Evolutionary conservation across 2,113 vertebrate species (phyloP).

Genomic region (Pelobates fuscus): DNA sequence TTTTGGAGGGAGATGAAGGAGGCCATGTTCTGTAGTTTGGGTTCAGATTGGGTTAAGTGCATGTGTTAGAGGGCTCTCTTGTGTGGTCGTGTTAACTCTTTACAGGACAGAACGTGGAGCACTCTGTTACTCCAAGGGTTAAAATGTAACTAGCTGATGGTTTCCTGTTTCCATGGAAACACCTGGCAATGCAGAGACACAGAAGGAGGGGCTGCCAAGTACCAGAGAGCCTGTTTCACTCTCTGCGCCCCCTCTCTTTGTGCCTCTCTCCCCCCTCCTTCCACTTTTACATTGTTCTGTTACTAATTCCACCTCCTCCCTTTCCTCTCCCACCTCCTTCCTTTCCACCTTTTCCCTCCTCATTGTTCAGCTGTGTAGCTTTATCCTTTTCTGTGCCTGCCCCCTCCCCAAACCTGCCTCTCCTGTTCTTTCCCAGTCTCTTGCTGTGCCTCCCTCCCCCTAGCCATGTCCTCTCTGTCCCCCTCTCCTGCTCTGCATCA

Average conservation of each 20-base stretch:
- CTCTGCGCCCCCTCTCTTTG: not conserved
- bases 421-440: constrained; percentile 3
- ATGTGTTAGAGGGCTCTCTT: no score
- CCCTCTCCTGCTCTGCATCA: constrained; percentile 17
- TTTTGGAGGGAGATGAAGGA: no score
- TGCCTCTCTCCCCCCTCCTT: constrained; percentile 8
- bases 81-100: no score
- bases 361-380: constrained; percentile 33
- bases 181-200: constrained; percentile 19
- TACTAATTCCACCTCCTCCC: constrained; percentile 17
- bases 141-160: constrained; percentile 23
- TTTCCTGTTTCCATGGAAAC: constrained; percentile 47
- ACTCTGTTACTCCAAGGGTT: no score
- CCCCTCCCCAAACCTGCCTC: constrained; percentile 2
- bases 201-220: constrained; percentile 21
- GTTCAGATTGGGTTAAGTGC: no score
- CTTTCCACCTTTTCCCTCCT: constrained; percentile 48
- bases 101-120: no score
- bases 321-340: constrained; percentile 29
- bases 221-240: not conserved
- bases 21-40: no score
- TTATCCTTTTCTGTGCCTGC: constrained; percentile 22
- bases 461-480: not conserved
- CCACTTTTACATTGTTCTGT: constrained; percentile 21
- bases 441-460: not conserved